Evolutionary conservation across 2,888 invertebrate genomes (phyloP).

Genomic region (Ormyrus pomaceus): DNA sequence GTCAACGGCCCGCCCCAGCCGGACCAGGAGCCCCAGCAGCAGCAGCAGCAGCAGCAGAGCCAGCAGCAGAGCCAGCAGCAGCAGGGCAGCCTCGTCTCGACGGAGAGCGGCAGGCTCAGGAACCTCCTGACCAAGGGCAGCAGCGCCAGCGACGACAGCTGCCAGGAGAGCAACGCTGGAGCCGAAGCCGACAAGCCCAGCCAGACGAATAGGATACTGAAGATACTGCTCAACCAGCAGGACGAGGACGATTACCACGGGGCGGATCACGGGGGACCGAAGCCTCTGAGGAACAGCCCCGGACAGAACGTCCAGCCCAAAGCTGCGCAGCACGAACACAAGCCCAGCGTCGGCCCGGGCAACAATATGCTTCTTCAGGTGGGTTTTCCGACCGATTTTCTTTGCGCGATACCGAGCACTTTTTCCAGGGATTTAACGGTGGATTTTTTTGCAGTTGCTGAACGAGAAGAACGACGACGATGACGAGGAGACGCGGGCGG

Average conservation of each 20-base stretch:
- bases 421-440: not conserved
- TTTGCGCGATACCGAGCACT: too few relatives aligned
- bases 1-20: constrained; percentile 58
- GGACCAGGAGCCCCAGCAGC: constrained; percentile 77
- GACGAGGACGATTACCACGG: constrained; percentile 80
- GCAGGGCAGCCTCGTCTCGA: constrained; percentile 61
- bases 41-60: constrained; percentile 72
- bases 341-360: constrained; percentile 72
- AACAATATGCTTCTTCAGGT: constrained; percentile 83
- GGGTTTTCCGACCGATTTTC: not conserved
- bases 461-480: constrained; percentile 91
- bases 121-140: constrained; percentile 76
- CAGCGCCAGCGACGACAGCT: constrained; percentile 64
- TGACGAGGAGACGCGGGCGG: constrained; percentile 80
- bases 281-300: constrained; percentile 35
- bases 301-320: constrained; percentile 34
- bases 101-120: constrained; percentile 77
- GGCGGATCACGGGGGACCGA: constrained; percentile 18
- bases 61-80: constrained; percentile 74
- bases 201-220: constrained; percentile 78
- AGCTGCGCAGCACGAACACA: constrained; percentile 53
- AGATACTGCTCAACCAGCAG: constrained; percentile 81
- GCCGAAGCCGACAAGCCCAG: constrained; percentile 66
- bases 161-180: constrained; percentile 62
- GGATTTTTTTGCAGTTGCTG: constrained; percentile 79